These are phyloP conservation scores for Lerista edwardsae DNA, from an alignment of 2,797 vertebrate species.

Conservation along the genomic window DNA sequence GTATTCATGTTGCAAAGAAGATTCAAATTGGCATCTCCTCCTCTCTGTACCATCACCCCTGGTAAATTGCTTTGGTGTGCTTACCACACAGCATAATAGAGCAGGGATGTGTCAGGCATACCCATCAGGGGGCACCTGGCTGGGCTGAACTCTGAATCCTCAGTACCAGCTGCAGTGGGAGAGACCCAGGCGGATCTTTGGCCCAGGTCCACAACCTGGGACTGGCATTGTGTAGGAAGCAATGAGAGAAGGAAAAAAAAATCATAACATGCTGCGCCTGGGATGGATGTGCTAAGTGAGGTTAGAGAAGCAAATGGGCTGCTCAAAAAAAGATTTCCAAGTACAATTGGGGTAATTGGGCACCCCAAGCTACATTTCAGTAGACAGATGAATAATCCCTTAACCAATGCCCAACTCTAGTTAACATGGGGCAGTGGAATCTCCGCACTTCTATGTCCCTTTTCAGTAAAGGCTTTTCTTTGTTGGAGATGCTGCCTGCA, in stretches of 20 bases:
- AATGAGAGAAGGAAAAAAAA: background rate
- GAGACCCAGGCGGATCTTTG: no score
- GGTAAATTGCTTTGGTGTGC: background rate
- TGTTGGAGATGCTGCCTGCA: background rate
- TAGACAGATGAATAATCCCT: no score
- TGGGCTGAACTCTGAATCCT: no score
- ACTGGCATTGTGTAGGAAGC: background rate
- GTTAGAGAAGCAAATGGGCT: no score
- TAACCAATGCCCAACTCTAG: background rate
- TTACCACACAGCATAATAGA: background rate
- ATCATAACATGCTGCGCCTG: background rate
- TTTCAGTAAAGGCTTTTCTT: background rate
- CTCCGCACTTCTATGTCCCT: background rate
- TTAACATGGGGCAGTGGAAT: background rate
- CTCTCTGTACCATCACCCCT: background rate
- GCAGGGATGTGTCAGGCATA: no score
- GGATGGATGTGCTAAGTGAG: background rate
- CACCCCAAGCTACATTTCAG: background rate
- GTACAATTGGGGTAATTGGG: background rate
- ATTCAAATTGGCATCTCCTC: no score
- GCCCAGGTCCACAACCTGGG: no score
- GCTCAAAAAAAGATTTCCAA: background rate
- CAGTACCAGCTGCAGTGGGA: no score
- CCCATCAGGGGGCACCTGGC: no score
- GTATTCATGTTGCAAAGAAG: background rate